phyloP scores from a whole-genome alignment of 2,797 vertebrate species.

The Etheostoma nigrum region DNA sequence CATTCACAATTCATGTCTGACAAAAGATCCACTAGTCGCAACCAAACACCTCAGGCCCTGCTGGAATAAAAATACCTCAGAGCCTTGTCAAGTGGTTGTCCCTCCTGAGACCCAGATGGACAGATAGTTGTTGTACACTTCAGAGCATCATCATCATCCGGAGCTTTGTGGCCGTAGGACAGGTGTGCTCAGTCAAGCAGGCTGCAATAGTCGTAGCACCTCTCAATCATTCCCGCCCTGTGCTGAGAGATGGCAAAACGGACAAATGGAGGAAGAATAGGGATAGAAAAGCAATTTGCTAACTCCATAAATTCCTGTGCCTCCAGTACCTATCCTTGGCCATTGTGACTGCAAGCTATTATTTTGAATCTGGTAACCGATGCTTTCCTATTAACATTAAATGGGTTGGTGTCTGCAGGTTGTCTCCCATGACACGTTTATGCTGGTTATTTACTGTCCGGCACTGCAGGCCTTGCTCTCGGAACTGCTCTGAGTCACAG shows the following conservation, averaged over 20 bases:
- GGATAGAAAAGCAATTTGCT: constrained; percentile 83
- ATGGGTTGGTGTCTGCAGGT: constrained; percentile 75
- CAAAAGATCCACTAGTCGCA: constrained; percentile 48
- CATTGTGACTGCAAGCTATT: constrained; percentile 75
- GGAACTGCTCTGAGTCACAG: constrained; percentile 44
- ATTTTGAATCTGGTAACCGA: constrained; percentile 85
- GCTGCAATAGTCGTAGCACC: constrained; percentile 51
- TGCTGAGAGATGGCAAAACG: constrained; percentile 58
- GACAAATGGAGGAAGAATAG: constrained; percentile 70
- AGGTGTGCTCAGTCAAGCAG: constrained; percentile 69
- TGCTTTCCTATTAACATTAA: constrained; percentile 83
- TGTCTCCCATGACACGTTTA: constrained; percentile 80
- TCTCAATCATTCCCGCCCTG: constrained; percentile 67
- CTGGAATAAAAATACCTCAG: constrained; percentile 68
- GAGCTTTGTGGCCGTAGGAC: constrained; percentile 62
- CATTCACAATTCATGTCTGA: constrained; percentile 42
- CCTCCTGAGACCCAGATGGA: constrained; percentile 65
- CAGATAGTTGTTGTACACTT: constrained; percentile 60
- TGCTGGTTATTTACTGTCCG: constrained; percentile 79
- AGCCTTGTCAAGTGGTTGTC: constrained; percentile 56
- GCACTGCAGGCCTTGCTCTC: constrained; percentile 63
- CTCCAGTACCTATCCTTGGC: constrained; percentile 68
- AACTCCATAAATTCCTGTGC: constrained; percentile 81
- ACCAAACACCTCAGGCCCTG: constrained; percentile 45
- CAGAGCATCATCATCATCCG: constrained; percentile 58